phyloP scores from a whole-genome alignment of 1,140 invertebrate species.

The Cydia fagiglandana region DNA sequence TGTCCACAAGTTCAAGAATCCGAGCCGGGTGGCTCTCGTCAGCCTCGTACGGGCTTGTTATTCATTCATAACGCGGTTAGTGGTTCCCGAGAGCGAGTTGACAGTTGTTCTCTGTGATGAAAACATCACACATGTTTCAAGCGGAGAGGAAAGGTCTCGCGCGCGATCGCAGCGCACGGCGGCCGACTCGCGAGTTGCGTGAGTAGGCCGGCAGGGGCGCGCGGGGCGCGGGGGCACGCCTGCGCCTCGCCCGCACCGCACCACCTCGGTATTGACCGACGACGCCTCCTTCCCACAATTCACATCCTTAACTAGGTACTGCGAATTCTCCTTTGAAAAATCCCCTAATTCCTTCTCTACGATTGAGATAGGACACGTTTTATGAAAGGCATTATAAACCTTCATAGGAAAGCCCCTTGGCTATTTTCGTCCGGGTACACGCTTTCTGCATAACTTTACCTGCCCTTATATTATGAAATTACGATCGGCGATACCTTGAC shows the following conservation, averaged over 20 bases:
- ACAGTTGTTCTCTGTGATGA: conserved; percentile 64
- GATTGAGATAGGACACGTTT: conserved; percentile 65
- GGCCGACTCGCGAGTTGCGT: conserved; percentile 74
- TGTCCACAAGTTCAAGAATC: conserved; percentile 45
- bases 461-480: conserved; percentile 23
- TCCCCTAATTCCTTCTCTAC: conserved; percentile 63
- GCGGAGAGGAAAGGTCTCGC: conserved; percentile 52
- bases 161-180: conserved; percentile 71
- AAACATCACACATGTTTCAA: conserved; percentile 73
- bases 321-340: conserved; percentile 73
- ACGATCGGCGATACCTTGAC: conserved; percentile 15
- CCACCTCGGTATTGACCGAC: conserved; percentile 77
- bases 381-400: conserved; percentile 35
- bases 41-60: conserved; percentile 39
- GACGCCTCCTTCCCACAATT: conserved; percentile 76
- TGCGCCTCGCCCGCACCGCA: conserved; percentile 68
- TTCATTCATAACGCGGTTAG: conserved; percentile 59
- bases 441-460: conserved; percentile 15
- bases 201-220: conserved; percentile 56
- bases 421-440: conserved; percentile 30
- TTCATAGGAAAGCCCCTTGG: conserved; percentile 38
- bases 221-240: conserved; percentile 48
- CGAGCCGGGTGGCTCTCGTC: conserved; percentile 32
- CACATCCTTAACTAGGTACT: conserved; percentile 77
- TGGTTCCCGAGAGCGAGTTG: conserved; percentile 52